Evolutionary conservation across 2,113 vertebrate species (phyloP).

Genomic region (Chinchilla lanigera): DNA sequence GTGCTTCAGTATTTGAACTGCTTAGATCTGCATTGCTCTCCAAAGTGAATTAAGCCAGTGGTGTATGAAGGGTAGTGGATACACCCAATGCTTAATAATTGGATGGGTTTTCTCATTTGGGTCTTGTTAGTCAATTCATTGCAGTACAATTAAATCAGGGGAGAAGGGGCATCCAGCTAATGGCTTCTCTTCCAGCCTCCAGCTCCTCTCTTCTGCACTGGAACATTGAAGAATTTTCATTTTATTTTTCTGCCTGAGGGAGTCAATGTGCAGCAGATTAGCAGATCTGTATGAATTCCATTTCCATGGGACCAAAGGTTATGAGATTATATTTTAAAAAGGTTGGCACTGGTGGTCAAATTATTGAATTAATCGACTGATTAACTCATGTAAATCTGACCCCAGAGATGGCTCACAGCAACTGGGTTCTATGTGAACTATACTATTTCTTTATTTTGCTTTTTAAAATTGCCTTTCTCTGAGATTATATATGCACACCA

Average conservation of each 20-base stretch:
- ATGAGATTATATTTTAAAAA: conserved; percentile 42
- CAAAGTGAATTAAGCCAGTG: conserved; percentile 64
- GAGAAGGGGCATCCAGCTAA: background rate
- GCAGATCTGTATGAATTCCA: conserved; percentile 36
- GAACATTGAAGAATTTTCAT: conserved; percentile 14
- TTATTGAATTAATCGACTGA: conserved; percentile 65
- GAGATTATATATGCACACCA: background rate
- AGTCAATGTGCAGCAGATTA: background rate
- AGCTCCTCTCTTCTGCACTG: background rate
- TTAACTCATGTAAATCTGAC: conserved; percentile 47
- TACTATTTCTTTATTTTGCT: conserved; percentile 33
- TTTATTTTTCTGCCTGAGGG: background rate
- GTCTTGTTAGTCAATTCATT: conserved; percentile 64
- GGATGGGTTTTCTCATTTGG: conserved; percentile 68
- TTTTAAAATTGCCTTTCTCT: conserved; percentile 59
- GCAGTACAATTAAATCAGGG: conserved; percentile 61
- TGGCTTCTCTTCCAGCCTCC: background rate
- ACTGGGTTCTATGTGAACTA: background rate
- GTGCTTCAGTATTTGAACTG: conserved; percentile 60
- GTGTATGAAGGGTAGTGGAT: conserved; percentile 54
- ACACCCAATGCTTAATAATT: conserved; percentile 54
- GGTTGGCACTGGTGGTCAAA: conserved; percentile 33
- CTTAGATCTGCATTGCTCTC: conserved; percentile 59
- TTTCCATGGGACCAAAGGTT: conserved; percentile 62
- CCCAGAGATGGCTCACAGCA: background rate